phyloP scores from a whole-genome alignment of 2,888 invertebrate genomes.

The Malthinus seriepunctatus region DNA sequence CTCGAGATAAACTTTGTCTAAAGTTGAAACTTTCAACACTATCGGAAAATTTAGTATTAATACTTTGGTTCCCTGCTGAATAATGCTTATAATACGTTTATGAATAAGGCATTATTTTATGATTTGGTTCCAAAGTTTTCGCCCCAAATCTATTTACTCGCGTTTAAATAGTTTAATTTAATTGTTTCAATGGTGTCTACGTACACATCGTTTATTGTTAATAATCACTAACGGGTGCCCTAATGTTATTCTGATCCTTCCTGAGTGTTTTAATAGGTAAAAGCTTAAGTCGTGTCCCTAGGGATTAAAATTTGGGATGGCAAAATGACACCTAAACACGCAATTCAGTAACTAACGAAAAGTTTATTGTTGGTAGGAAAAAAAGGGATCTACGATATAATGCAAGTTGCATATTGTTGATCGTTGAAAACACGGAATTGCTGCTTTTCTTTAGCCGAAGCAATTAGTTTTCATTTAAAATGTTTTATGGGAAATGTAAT shows the following conservation, averaged over 20 bases:
- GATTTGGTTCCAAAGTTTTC: too few species aligned
- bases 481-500: slow-evolving; percentile 16
- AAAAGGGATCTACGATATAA: slow-evolving; percentile 8
- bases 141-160: too few species aligned
- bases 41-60: too few species aligned
- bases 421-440: slow-evolving; percentile 24
- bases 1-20: too few species aligned
- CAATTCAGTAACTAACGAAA: slow-evolving; percentile 34
- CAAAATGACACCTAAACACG: slow-evolving; percentile 40
- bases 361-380: background rate
- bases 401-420: slow-evolving; percentile 25
- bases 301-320: slow-evolving; percentile 32
- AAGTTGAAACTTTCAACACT: too few species aligned
- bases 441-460: slow-evolving; percentile 13
- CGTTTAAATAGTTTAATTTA: too few species aligned
- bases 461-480: slow-evolving; percentile 26
- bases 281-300: slow-evolving; percentile 22
- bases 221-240: slow-evolving; percentile 14
- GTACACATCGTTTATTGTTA: slow-evolving; percentile 7
- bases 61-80: too few species aligned
- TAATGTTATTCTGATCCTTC: slow-evolving; percentile 17
- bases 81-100: too few species aligned
- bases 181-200: too few species aligned
- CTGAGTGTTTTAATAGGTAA: slow-evolving; percentile 23
- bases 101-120: too few species aligned